Base-by-base conservation (phyloP, 2,113 vertebrate species). In the Ictalurus punctatus region DNA sequence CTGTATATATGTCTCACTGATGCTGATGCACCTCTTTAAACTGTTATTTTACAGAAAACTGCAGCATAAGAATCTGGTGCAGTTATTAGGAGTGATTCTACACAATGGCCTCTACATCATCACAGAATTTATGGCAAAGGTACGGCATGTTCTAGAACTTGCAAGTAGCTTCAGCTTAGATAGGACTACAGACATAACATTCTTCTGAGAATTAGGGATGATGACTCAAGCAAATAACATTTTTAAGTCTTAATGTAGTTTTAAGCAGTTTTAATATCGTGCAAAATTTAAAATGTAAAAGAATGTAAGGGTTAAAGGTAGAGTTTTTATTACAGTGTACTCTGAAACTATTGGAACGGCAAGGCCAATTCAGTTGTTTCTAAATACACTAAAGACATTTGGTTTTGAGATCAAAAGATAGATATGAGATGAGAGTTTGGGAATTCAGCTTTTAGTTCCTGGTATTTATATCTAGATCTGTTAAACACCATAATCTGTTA, bases 81-180 rank as follows among this genome's bases (percentile, higher is more conserved):
- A 94, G 27, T 92, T 99, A 90, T 94, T 97, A 7, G 97, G 98
- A 0, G 98, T 99, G 90, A 96, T 99, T 90, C 93, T 98, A 69
- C 95, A 98, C 93, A 97, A 98, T 1, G 98, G 97, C 0, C 95
- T 99, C 21, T 96, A 97, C 87, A 97, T 99, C 0, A 95, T 99
- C 92, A 99, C 98, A 92, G 98, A 99, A 92, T 96, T 97, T 85
- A 97, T 99, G 97, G 94, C 95, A 17, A 99, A 98, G 97, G 98
- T 99, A 91, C 56, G 67, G 14, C 17, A 21, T 74, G 71, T 0
- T 37, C 87, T 0, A n/a, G 23, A 6, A 16, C 25, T 19, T 16
- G 1, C 9, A 80, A 23, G 16, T 30, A 8, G 30, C 0, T 82
- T 73, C 6, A 34, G 3, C 27, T 30, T 73, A 12, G 6, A 69